These are phyloP conservation scores for Enoplosus armatus DNA, from an alignment of 2,797 vertebrate genomes.

Conservation along the genomic window DNA sequence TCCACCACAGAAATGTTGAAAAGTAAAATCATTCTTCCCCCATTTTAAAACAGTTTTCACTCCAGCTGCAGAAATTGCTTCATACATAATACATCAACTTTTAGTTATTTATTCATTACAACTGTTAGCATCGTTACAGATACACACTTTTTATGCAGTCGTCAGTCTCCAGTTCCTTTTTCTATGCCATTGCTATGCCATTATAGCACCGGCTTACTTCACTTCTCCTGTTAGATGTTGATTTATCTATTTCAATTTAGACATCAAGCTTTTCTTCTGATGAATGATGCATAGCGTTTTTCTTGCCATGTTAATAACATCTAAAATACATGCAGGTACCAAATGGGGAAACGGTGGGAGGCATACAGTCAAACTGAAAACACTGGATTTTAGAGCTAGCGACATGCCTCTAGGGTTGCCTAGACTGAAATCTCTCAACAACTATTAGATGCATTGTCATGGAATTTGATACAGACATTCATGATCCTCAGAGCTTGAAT, in stretches of 20 bases:
- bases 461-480: background rate
- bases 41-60: constrained; percentile 68
- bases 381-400: background rate
- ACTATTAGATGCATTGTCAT: background rate
- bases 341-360: constrained; percentile 4
- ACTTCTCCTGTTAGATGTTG: constrained; percentile 47
- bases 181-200: constrained; percentile 41
- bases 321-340: constrained; percentile 28
- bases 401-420: background rate
- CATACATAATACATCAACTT: constrained; percentile 81
- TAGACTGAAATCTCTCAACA: background rate
- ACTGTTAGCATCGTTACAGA: constrained; percentile 76
- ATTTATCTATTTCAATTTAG: constrained; percentile 72
- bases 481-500: background rate
- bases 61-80: constrained; percentile 73
- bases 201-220: constrained; percentile 46
- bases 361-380: constrained; percentile 16
- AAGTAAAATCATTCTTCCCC: constrained; percentile 52
- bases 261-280: constrained; percentile 60
- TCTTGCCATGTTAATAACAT: constrained; percentile 32
- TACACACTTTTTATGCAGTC: constrained; percentile 69
- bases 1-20: constrained; percentile 51
- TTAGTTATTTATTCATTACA: constrained; percentile 83
- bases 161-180: constrained; percentile 52
- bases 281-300: constrained; percentile 66